Base-by-base conservation (phyloP, 2,797 vertebrate species). In the Microctenopoma stevenorrisi region DNA sequence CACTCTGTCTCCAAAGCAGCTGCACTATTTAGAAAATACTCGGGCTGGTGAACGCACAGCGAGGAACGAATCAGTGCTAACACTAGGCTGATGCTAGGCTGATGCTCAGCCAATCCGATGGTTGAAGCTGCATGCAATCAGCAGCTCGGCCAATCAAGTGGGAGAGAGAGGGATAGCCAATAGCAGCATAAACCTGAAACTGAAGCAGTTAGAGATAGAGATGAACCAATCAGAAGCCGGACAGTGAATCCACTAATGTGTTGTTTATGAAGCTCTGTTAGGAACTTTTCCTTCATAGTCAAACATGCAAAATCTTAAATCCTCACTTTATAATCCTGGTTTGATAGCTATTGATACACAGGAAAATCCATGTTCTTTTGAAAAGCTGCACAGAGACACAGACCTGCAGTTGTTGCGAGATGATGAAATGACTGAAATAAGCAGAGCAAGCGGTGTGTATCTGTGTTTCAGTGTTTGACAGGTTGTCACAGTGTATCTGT, bases 151-250 rank as follows among this genome's bases (percentile, higher is more conserved):
- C 89, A 89, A 88, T 90, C 72, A 3, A 62, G 40, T 52, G 35
- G n/a, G 16, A 56, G 64, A 67, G 42, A 60, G 64, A 44, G 28
- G 28, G 60, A 10, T 37, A 72, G 22, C 90, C 90, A 91, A 90
- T 90, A 12, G 72, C 75, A 67, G 85, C 77, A 49, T 38, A 74
- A 68, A 80, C 59, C 73, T 71, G 78, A 84, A 37, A 56, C 50
- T n/a, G 68, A 74, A 79, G 79, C 85, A 82, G 88, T 86, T 88
- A 82, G 91, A 89, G 91, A 93, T 92, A 91, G 85, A 86, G 82
- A 75, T 67, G 42, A 81, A 85, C 88, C 92, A 91, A 90, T 93
- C 87, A 88, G 51, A 69, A 40, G 3, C 18, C 51, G 16, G 28
- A 64, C 79, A 64, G 14, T 62, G 58, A 76, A 76, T 67, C 69